These are phyloP conservation scores for Physeter macrocephalus DNA, from an alignment of 2,113 vertebrate species.

Conservation along the genomic window DNA sequence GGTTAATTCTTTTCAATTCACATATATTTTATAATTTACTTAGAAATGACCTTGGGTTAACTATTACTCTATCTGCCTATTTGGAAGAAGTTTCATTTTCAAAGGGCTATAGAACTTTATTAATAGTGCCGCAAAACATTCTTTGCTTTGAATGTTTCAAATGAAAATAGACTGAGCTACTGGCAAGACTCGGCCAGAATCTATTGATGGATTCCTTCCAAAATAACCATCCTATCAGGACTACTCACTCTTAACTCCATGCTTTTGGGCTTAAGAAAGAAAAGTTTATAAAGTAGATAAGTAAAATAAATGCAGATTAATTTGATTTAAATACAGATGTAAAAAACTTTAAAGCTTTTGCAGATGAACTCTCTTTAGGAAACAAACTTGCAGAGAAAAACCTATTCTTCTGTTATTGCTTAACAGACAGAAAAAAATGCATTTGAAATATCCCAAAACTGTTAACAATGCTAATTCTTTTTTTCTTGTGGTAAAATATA, in stretches of 20 bases:
- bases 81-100: background rate
- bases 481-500: background rate
- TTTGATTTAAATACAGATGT: slow-evolving; percentile 18
- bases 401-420: background rate
- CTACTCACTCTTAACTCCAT: background rate
- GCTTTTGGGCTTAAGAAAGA: background rate
- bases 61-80: background rate
- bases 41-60: background rate
- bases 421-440: background rate
- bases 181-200: background rate
- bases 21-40: slow-evolving; percentile 1
- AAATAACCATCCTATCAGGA: background rate
- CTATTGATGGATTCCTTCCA: background rate
- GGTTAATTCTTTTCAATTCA: slow-evolving; percentile 23
- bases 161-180: background rate
- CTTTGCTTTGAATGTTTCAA: slow-evolving; percentile 28
- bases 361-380: slow-evolving; percentile 22
- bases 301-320: slow-evolving; percentile 19
- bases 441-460: slow-evolving; percentile 25
- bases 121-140: background rate
- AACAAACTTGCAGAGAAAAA: slow-evolving; percentile 13
- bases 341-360: background rate
- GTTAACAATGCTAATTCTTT: background rate
- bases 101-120: background rate
- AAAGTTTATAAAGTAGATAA: background rate